Evolutionary conservation across 2,797 vertebrate species (phyloP), one percentile per base, ranked within the genome.

Genomic region (Chelon labrosus): DNA sequence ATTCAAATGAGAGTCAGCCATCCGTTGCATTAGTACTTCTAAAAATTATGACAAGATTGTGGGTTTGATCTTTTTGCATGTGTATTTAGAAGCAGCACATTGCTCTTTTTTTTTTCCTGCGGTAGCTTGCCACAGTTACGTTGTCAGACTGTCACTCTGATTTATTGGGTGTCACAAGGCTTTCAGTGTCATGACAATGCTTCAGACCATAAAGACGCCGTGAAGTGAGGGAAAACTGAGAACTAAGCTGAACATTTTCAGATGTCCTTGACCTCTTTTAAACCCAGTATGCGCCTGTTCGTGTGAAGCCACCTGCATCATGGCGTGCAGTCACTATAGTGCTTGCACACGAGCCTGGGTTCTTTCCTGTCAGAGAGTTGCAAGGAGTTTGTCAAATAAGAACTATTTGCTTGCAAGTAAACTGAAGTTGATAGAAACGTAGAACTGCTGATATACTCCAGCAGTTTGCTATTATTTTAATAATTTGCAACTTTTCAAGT

Each of bases 151-250:
- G 10, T 4, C 4, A 0, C n/a, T 20, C 38, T 63, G 41, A 50
- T 14, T 67, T 25, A 50, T 41, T 10, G 13, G 42, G 35, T 39
- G 49, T 88, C 79, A 86, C 82, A 84, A 83, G 88, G 61, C 27
- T 71, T 46, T 65, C 4, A 61, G 27, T 67, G 42, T 58, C 47
- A 75, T 54, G 17, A 61, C n/a, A 8, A 11, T 7, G 52, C n/a
- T 67, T 41, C n/a, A 41, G 3, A 55, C 37, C 70, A 75, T 80
- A 88, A 86, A 81, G 35, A 73, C 0, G 5, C n/a, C 12, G 25
- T 27, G 27, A 67, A 39, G n/a, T 19, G 13, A 57, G 13, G 10
- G 27, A 46, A 73, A 81, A 76, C 41, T 69, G 31, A 63, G 25
- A 71, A 38, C 59, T 64, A 66, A 83, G 80, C 73, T 69, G 35